These are phyloP conservation scores for Tiliqua scincoides DNA, from an alignment of 2,113 vertebrate species.

Conservation along the genomic window DNA sequence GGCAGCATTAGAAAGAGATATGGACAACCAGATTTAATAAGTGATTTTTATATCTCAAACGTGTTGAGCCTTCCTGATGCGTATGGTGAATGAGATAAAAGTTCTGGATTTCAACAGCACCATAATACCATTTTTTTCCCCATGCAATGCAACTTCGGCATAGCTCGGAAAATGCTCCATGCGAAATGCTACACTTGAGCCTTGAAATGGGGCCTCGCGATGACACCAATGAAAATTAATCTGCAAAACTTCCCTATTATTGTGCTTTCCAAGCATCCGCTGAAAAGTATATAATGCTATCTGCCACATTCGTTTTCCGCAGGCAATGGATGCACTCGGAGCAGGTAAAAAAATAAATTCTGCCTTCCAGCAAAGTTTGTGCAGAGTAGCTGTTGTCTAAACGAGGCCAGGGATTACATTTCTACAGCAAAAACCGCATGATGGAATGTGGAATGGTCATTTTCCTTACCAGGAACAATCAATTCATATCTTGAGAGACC, in stretches of 20 bases:
- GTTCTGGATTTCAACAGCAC: slow-evolving; percentile 10
- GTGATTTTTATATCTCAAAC: slow-evolving; percentile 29
- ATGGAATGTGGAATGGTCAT: background rate
- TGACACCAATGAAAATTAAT: slow-evolving; percentile 20
- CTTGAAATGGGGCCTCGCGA: background rate
- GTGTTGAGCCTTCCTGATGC: slow-evolving; percentile 19
- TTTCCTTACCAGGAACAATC: background rate
- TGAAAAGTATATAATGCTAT: slow-evolving; percentile 1
- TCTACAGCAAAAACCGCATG: background rate
- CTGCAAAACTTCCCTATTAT: background rate
- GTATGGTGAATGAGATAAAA: slow-evolving; percentile 18
- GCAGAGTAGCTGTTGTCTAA: background rate
- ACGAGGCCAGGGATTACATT: background rate
- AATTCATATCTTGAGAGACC: background rate
- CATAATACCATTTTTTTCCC: background rate
- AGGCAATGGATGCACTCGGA: slow-evolving; percentile 20
- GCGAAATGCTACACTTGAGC: background rate
- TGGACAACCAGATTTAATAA: slow-evolving; percentile 29
- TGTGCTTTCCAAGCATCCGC: slow-evolving; percentile 15
- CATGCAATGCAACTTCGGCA: background rate
- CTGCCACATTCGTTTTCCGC: background rate
- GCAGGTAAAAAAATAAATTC: slow-evolving; percentile 28
- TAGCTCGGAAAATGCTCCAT: slow-evolving; percentile 2
- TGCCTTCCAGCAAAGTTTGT: background rate
- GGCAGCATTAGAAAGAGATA: slow-evolving; percentile 24